These are phyloP conservation scores for Phyllostomus discolor DNA, from an alignment of 2,113 vertebrate genomes.

Conservation along the genomic window DNA sequence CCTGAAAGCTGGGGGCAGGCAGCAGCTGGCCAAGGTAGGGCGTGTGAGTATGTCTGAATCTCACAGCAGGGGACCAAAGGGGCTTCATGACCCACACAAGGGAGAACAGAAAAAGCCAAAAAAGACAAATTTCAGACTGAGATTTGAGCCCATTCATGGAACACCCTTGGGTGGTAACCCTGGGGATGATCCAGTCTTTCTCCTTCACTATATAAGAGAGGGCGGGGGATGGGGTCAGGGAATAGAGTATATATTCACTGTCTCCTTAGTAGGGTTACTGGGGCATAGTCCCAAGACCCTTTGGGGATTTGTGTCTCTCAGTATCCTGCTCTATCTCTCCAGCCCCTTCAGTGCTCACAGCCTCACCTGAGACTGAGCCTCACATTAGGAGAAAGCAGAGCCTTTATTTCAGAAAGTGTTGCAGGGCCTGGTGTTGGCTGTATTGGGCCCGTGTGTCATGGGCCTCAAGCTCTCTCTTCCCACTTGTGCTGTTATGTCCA, in stretches of 20 bases:
- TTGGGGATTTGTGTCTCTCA: fast-evolving
- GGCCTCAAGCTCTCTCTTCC: not conserved
- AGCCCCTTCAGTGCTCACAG: not conserved
- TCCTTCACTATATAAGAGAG: not conserved
- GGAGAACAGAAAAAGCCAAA: not conserved
- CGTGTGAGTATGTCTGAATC: not conserved
- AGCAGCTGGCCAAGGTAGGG: too few species aligned
- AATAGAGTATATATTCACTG: fast-evolving
- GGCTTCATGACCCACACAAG: fast-evolving
- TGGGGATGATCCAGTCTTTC: fast-evolving
- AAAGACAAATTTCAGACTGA: too few species aligned
- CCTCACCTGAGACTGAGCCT: not conserved
- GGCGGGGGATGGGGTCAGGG: fast-evolving
- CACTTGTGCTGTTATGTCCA: fast-evolving
- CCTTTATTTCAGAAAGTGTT: not conserved
- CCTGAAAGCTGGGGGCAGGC: not conserved
- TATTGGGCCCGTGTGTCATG: fast-evolving
- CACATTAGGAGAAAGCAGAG: too few species aligned
- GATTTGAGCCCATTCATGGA: not conserved
- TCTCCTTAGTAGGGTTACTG: not conserved
- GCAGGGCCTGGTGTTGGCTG: not conserved
- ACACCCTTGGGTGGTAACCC: not conserved
- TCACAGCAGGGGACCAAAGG: fast-evolving
- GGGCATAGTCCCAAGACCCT: fast-evolving
- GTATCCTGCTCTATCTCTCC: fast-evolving